Conservation (phyloP, 2,888 invertebrate species). For the Dorcus hopei region DNA sequence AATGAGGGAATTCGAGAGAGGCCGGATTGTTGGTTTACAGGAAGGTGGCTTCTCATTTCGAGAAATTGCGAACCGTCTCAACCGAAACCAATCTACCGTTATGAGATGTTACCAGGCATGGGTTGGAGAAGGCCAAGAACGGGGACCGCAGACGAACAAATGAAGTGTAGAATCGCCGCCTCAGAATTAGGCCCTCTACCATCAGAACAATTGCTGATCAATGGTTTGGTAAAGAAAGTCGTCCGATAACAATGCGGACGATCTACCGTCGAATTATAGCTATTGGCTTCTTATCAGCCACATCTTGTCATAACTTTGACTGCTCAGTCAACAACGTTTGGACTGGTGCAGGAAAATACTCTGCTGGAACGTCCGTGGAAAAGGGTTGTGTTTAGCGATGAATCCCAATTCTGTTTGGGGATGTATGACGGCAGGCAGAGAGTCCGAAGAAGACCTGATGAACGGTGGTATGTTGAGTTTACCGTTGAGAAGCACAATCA, state of each 20-base stretch:
- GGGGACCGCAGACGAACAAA: too few species aligned
- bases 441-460: background rate
- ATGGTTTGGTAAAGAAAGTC: background rate
- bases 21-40: too few species aligned
- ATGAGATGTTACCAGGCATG: too few species aligned
- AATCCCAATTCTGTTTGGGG: slow-evolving; percentile 5
- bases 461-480: background rate
- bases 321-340: background rate
- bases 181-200: background rate
- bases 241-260: background rate
- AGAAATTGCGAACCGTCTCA: too few species aligned
- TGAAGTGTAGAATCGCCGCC: background rate
- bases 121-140: too few species aligned
- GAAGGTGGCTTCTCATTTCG: too few species aligned
- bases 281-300: too few species aligned
- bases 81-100: too few species aligned
- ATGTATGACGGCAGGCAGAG: background rate
- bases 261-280: background rate
- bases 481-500: background rate
- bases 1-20: too few species aligned
- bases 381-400: background rate
- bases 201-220: background rate
- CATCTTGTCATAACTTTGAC: background rate
- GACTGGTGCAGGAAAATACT: background rate
- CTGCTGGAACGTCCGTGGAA: background rate